These are phyloP conservation scores for Ahaetulla prasina DNA, from an alignment of 2,113 vertebrate species.

Conservation along the genomic window DNA sequence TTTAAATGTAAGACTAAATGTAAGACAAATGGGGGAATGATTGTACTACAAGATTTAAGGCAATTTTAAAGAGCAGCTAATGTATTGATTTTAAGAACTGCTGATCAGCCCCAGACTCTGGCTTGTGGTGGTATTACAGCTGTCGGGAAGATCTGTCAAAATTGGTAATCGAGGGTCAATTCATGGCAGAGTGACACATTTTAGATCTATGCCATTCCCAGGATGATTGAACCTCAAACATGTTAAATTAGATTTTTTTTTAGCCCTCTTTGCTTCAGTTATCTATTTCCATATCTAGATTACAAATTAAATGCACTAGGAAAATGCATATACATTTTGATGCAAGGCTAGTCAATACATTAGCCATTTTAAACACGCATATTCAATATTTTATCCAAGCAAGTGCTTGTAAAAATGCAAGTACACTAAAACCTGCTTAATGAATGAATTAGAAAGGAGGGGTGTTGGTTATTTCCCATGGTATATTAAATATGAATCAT, in stretches of 20 bases:
- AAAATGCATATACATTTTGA: background rate
- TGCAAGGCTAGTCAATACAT: background rate
- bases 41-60: conserved; percentile 27
- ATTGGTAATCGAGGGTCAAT: background rate
- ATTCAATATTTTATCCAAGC: background rate
- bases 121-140: background rate
- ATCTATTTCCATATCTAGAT: background rate
- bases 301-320: background rate
- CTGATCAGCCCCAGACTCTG: background rate
- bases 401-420: background rate
- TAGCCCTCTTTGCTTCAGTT: background rate
- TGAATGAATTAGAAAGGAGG: background rate
- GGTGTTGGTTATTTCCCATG: background rate
- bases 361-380: background rate
- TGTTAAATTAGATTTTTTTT: background rate
- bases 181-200: background rate
- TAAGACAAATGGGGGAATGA: conserved; percentile 18
- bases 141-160: background rate
- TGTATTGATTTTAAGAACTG: background rate
- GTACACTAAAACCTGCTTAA: background rate
- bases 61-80: conserved; percentile 23
- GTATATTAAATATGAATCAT: background rate
- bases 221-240: background rate
- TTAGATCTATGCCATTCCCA: background rate
- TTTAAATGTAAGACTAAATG: background rate